phyloP scores from a whole-genome alignment of 2,888 invertebrate species.

The Corbicula japonica region DNA sequence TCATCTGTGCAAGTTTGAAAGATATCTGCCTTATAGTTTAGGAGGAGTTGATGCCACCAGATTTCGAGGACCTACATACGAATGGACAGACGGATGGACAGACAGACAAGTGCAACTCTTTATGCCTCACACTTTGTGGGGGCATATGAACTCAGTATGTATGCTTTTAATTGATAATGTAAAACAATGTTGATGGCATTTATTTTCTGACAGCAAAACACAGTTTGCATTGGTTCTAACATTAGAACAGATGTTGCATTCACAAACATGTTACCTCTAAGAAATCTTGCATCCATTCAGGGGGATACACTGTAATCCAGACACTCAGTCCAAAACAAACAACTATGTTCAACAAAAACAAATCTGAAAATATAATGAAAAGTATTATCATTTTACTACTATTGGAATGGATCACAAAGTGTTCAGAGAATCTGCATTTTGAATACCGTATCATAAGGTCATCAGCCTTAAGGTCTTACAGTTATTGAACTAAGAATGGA shows the following conservation, averaged over 20 bases:
- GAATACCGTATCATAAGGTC: neutral
- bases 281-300: constrained; percentile 78
- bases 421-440: neutral
- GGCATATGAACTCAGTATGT: neutral
- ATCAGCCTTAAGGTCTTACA: neutral
- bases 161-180: neutral
- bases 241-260: neutral
- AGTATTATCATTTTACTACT: neutral
- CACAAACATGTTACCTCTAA: constrained; percentile 81
- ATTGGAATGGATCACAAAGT: neutral
- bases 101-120: neutral
- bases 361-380: constrained; percentile 87
- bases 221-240: neutral
- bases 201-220: neutral
- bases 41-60: no score
- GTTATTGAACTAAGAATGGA: neutral
- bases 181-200: neutral
- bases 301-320: constrained; percentile 88
- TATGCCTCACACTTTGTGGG: neutral
- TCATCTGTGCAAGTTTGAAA: no score
- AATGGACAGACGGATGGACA: no score
- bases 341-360: constrained; percentile 89
- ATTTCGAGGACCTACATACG: no score
- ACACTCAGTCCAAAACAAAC: constrained; percentile 89
- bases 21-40: no score